Percentiles rank a stretch among this genome's conserved stretches.
phyloP scores from a whole-genome alignment of 2,797 vertebrate genomes.

The Mionectes olivaceus region DNA sequence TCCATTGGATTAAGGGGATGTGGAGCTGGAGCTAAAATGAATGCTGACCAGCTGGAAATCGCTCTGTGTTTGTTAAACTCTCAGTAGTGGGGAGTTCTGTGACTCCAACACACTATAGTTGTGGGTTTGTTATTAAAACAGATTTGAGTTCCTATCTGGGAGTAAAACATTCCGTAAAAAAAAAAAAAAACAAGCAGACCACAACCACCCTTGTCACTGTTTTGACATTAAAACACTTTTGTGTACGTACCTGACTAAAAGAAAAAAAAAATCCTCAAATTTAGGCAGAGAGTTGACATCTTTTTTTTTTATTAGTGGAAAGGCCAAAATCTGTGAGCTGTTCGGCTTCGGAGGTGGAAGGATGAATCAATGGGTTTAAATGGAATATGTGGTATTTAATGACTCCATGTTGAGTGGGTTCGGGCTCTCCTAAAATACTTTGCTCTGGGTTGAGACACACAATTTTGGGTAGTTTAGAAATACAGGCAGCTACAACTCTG shows the following conservation, averaged over 20 bases:
- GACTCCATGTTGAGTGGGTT: background rate
- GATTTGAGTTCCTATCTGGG: background rate
- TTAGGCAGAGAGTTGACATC: background rate
- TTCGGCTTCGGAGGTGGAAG: conserved; percentile 37
- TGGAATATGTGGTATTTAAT: conserved; percentile 45
- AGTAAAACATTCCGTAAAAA: background rate
- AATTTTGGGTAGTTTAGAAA: background rate
- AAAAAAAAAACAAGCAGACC: background rate
- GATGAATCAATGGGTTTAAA: conserved; percentile 59
- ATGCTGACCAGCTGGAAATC: background rate
- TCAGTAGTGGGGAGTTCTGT: background rate
- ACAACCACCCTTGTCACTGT: background rate
- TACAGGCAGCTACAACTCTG: background rate
- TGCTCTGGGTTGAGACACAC: background rate
- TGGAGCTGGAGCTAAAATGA: conserved; percentile 4
- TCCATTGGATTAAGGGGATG: conserved; percentile 29
- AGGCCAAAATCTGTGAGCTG: conserved; percentile 20
- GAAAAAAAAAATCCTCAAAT: background rate
- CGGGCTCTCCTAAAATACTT: conserved; percentile 20
- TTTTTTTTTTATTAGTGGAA: conserved; percentile 16
- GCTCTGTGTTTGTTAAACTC: background rate
- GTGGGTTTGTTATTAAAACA: background rate
- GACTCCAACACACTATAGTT: background rate
- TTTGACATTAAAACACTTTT: conserved; percentile 12
- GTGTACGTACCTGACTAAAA: background rate